Evolutionary conservation across 2,888 invertebrate genomes (phyloP).

Genomic region (Formica aserva): DNA sequence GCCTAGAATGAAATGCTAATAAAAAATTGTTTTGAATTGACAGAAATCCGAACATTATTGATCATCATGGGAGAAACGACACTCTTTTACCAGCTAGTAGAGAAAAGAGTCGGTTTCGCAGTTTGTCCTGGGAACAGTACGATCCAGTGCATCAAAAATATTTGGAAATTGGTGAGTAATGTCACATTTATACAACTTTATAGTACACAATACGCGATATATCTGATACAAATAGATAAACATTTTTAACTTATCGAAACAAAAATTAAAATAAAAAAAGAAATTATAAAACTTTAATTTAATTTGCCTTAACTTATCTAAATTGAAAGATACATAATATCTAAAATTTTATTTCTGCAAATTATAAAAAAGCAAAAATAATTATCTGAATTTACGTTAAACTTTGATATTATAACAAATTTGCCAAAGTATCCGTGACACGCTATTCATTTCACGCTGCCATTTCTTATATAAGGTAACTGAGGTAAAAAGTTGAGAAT

Average conservation of each 20-base stretch:
- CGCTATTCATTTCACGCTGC: not conserved
- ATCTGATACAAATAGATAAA: not conserved
- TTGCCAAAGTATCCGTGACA: not conserved
- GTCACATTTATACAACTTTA: not conserved
- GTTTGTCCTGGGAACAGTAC: conserved; percentile 96
- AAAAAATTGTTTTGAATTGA: conserved; percentile 1
- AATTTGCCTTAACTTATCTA: not conserved
- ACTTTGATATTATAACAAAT: not conserved
- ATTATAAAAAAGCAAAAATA: not conserved
- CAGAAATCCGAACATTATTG: conserved; percentile 92
- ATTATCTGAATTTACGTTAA: not conserved
- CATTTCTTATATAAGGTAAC: conserved; percentile 4
- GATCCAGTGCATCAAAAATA: conserved; percentile 97
- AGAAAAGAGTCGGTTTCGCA: conserved; percentile 94
- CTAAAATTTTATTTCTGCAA: not conserved
- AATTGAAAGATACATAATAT: not conserved
- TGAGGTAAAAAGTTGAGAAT: not conserved
- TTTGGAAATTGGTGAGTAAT: conserved; percentile 94
- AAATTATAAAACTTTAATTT: not conserved
- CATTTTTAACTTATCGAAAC: not conserved
- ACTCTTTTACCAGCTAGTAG: conserved; percentile 92
- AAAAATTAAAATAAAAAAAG: not conserved
- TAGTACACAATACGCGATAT: not conserved
- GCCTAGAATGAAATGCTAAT: not conserved
- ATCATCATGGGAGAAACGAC: conserved; percentile 92